Conservation (phyloP, 2,888 invertebrate species). For the Dilophus febrilis region DNA sequence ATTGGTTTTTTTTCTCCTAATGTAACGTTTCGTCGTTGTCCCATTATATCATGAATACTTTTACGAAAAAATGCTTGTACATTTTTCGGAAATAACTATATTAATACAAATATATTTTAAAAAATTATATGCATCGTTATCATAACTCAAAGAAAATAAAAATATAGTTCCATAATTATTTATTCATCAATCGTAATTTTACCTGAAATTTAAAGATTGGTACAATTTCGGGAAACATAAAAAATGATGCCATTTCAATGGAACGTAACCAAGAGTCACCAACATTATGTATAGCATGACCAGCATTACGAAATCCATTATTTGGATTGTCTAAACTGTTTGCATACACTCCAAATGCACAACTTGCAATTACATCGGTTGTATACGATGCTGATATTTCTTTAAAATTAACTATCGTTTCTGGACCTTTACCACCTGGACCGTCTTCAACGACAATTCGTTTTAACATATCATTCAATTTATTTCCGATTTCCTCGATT, state of each 20-base stretch:
- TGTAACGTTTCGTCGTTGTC: too few species aligned
- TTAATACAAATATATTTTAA: too few species aligned
- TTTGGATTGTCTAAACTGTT: constrained; percentile 23
- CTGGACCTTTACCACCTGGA: too few species aligned
- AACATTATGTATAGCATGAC: constrained; percentile 16
- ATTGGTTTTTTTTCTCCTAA: constrained; percentile 21
- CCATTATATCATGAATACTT: constrained; percentile 29
- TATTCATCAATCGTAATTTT: too few species aligned
- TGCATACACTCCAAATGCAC: constrained; percentile 24
- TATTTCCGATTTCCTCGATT: constrained; percentile 18
- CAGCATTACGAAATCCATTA: constrained; percentile 21
- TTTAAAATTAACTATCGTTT: constrained; percentile 19
- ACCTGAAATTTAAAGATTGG: constrained; percentile 14
- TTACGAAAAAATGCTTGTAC: constrained; percentile 22
- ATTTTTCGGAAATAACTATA: background rate
- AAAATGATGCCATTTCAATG: constrained; percentile 19
- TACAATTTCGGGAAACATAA: constrained; percentile 22
- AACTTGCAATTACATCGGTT: constrained; percentile 24
- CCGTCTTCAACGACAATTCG: too few species aligned
- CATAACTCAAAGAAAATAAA: too few species aligned
- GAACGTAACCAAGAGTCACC: constrained; percentile 14
- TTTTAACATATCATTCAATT: constrained; percentile 3
- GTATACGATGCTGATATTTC: constrained; percentile 21
- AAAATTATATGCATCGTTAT: too few species aligned
- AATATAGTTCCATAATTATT: too few species aligned